Percentiles rank a stretch among this genome's conserved stretches.
Conservation (phyloP, 2,113 vertebrate genomes). For the Zapus hudsonius region DNA sequence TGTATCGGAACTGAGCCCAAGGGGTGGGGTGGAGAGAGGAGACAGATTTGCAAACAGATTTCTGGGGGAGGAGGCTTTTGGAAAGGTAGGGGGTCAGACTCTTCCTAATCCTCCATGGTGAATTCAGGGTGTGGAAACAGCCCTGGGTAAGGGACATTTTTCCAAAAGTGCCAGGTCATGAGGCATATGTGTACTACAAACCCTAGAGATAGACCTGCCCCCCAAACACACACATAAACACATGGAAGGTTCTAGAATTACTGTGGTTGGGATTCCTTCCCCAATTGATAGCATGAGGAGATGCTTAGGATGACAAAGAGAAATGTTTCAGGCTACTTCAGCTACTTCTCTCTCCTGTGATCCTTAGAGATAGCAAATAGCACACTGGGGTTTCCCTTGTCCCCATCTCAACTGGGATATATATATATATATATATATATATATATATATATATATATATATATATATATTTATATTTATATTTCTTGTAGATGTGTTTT, state of each 20-base stretch:
- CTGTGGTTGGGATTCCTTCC: neutral
- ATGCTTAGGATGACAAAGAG: neutral
- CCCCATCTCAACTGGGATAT: neutral
- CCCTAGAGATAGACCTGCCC: neutral
- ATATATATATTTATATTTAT: no score
- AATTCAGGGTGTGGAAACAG: neutral
- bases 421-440: no score
- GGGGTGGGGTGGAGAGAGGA: neutral
- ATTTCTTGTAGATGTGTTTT: accelerated
- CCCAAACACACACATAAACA: neutral
- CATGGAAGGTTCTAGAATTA: constrained; percentile 9
- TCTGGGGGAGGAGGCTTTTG: neutral
- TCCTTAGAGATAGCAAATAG: neutral
- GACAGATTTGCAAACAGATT: neutral
- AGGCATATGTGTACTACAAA: neutral
- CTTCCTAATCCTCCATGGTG: neutral
- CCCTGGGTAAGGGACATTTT: neutral
- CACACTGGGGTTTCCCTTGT: neutral
- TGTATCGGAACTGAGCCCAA: constrained; percentile 94
- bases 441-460: no score
- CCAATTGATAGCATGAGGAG: neutral
- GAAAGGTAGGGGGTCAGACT: neutral
- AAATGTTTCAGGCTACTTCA: neutral
- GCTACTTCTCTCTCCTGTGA: neutral
- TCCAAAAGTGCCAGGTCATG: neutral